These are phyloP conservation scores for Drosophila oshimai DNA, from an alignment of 1,140 invertebrate genomes.

Conservation along the genomic window DNA sequence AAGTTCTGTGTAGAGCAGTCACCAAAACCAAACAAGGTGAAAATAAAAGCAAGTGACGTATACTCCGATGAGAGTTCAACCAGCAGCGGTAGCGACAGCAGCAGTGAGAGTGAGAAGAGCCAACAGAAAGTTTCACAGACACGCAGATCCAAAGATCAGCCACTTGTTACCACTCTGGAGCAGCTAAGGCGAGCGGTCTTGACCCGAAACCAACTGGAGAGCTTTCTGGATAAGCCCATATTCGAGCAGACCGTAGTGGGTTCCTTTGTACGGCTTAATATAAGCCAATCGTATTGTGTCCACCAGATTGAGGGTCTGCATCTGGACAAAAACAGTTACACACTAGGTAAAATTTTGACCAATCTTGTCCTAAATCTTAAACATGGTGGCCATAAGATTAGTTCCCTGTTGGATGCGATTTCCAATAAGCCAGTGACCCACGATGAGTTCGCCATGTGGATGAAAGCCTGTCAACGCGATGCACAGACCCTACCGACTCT, in stretches of 20 bases:
- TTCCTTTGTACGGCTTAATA: conserved; percentile 37
- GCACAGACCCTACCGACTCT: not conserved
- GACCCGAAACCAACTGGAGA: conserved; percentile 24
- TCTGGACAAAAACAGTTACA: not conserved
- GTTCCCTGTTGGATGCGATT: conserved; percentile 16
- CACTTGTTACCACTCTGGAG: not conserved
- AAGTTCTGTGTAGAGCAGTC: not conserved
- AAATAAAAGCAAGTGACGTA: conserved; percentile 3
- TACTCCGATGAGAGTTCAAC: conserved; percentile 35
- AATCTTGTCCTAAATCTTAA: conserved; percentile 4
- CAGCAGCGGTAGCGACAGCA: not conserved
- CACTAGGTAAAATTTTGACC: conserved; percentile 5
- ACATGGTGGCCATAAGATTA: not conserved
- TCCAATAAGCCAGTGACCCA: conserved; percentile 23
- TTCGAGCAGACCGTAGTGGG: conserved; percentile 28
- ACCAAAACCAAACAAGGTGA: not conserved
- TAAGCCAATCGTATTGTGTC: not conserved
- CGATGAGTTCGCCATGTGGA: conserved; percentile 23
- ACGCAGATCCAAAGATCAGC: too few relatives aligned
- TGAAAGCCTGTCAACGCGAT: conserved; percentile 2
- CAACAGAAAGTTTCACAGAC: too few relatives aligned
- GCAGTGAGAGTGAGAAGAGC: not conserved
- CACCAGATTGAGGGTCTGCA: conserved; percentile 13
- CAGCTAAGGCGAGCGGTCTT: conserved; percentile 21
- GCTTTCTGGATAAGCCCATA: conserved; percentile 38